Evolutionary conservation across 1,140 invertebrate species (phyloP), one percentile per base, ranked within the genome.

Genomic region (Hermetia illucens): DNA sequence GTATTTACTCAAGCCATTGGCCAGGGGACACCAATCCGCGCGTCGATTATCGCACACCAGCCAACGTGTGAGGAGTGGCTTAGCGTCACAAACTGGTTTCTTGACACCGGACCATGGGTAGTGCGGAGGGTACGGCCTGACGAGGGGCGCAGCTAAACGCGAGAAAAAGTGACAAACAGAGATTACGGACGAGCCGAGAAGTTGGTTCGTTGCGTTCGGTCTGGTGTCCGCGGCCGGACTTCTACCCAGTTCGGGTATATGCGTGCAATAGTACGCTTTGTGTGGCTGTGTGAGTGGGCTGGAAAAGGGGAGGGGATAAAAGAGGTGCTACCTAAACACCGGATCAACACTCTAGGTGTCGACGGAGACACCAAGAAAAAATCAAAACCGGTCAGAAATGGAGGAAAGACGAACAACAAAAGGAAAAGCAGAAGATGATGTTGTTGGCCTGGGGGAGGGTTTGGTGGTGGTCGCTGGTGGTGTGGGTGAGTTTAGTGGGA

Each of bases 31-130:
- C 40, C 43, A 47, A 47, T 43, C 40, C 40, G 43, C 39, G 40
- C 31, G 29, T 43, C 42, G 38, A 43, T 44, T 40, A 40, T 39
- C 41, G 34, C 37, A 41, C 32, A 46, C 31, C 38, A 39, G 10
- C 18, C 40, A 37, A 39, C 33, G 40, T n/a, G n/a, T n/a, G 55
- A 59, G 56, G 56, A 59, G 56, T 59, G 56, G 56, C 56, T 53
- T 55, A 58, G 44, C 58, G 53, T 54, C n/a, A n/a, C n/a, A n/a
- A 58, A 51, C 8, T 27, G 24, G 8, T 9, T 13, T 9, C 24
- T 27, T 13, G 13, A 27, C 24, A 27, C 24, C 13, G n/a, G n/a
- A 8, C 13, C 24, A 9, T 13, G 24, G 13, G 13, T 9, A 27
- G 24, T 9, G 13, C 24, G 13, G 8, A 27, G 8, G 24, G 24